phyloP scores from a whole-genome alignment of 1,140 invertebrate genomes.

The Probaryconus sp. region DNA sequence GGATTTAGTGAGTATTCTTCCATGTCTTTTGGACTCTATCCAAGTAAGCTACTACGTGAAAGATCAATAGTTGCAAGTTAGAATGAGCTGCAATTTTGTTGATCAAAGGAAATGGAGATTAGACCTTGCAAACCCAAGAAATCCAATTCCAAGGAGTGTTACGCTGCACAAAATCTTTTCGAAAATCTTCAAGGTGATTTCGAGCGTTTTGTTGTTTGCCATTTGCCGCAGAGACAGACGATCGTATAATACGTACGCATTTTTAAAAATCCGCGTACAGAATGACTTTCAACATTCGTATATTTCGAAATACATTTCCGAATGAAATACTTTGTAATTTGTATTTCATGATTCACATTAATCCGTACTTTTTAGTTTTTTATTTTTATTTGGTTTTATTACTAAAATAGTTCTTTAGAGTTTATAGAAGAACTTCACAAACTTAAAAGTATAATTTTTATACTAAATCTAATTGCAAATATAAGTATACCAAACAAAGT shows the following conservation, averaged over 20 bases:
- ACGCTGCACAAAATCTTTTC: slow-evolving; percentile 73
- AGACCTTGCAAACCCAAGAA: slow-evolving; percentile 69
- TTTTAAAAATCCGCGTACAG: not conserved
- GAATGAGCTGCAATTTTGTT: slow-evolving; percentile 74
- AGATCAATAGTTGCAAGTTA: slow-evolving; percentile 74
- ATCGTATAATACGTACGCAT: slow-evolving; percentile 3
- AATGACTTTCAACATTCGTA: not conserved
- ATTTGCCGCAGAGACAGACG: slow-evolving; percentile 25
- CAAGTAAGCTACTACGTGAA: slow-evolving; percentile 48
- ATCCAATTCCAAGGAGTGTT: slow-evolving; percentile 72
- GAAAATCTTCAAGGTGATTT: slow-evolving; percentile 58
- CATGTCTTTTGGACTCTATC: slow-evolving; percentile 21
- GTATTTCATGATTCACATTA: too few relatives aligned
- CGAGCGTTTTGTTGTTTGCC: slow-evolving; percentile 51
- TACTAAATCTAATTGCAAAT: too few relatives aligned
- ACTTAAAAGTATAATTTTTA: too few relatives aligned
- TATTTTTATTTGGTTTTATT: too few relatives aligned
- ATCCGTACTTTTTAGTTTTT: too few relatives aligned
- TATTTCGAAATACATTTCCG: too few relatives aligned
- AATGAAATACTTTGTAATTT: too few relatives aligned
- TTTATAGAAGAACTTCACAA: too few relatives aligned
- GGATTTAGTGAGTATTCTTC: slow-evolving; percentile 34
- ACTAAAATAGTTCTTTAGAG: too few relatives aligned
- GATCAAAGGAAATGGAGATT: slow-evolving; percentile 72
- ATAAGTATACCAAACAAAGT: too few relatives aligned